Base-by-base conservation (phyloP, 2,113 vertebrate genomes). In the Chaenogobius annularis region DNA sequence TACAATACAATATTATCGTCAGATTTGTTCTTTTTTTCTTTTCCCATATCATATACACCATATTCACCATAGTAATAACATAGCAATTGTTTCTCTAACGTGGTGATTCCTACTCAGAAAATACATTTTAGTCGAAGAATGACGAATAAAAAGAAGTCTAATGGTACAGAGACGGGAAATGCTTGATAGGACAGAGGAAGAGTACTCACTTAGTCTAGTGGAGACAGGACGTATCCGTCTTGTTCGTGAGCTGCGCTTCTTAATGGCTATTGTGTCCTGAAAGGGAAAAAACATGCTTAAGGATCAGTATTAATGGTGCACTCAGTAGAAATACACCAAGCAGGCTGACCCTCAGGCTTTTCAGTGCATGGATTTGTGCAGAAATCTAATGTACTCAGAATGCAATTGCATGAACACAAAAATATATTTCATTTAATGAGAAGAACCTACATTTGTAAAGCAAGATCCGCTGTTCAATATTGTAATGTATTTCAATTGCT, bases 211-310 rank as follows among this genome's bases (percentile, higher is more conserved):
- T 73, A 96, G 95, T 80, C 95, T 94, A 68, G 95, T 94, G 56
- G 95, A 96, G 44, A 94, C 95, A 0, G 95, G 95, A 40, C 95
- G 92, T 74, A 96, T 95, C 83, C 94, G 92, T 68, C 95, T 93
- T 73, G 94, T 94, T 83, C 94, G 92, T 35, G 94, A 94, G 81
- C 90, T 92, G 77, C 86, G 93, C 84, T 95, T 94, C 88, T 94
- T 95, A 88, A 96, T 95, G 84, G 95, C 95, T 89, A 96, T 95
- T 15, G 95, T 96, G 85, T 96, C 95, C 95, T 96, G 73, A 46
- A 77, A 85, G 70, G 63, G 66, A 44, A 19, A 69, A 22, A 48
- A 43, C 61, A 83, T 66, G 52, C 70, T 76, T 37, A 64, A 66
- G 40, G 10, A 19, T 48, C 13, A 31, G 55, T 59, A 47, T 26